phyloP scores from a whole-genome alignment of 2,888 invertebrate genomes.

The Drosophila gaucha region DNA sequence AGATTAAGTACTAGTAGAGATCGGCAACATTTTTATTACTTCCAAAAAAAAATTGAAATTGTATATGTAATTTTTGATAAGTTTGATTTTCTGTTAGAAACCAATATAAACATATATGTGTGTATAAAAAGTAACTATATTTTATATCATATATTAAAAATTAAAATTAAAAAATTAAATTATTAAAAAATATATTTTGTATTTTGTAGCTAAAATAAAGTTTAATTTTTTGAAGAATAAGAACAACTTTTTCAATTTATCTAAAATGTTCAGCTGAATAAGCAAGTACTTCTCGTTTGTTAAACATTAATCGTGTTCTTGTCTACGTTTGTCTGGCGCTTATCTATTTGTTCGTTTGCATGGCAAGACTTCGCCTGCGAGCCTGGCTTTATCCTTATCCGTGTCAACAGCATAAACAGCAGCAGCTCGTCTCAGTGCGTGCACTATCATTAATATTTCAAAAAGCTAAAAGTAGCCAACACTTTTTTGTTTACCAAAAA shows the following conservation, averaged over 20 bases:
- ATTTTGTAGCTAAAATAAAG: not conserved
- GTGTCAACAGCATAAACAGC: constrained; percentile 10
- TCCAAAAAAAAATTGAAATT: too few species aligned
- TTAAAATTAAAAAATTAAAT: too few species aligned
- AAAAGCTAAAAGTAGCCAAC: constrained; percentile 57
- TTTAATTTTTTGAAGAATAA: not conserved
- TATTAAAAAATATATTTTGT: not conserved
- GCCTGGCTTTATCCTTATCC: constrained; percentile 14
- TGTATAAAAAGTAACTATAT: too few species aligned
- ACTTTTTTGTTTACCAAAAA: constrained; percentile 44
- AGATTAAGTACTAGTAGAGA: too few species aligned
- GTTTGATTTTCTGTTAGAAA: too few species aligned
- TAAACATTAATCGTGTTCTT: constrained; percentile 63
- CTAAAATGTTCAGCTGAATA: constrained; percentile 8
- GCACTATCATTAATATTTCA: constrained; percentile 70
- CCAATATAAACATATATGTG: too few species aligned
- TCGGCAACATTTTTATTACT: too few species aligned
- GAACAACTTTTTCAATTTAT: constrained; percentile 18
- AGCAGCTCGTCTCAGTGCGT: constrained; percentile 35
- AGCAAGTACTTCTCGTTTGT: not conserved
- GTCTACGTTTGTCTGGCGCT: constrained; percentile 50
- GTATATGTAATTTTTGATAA: too few species aligned
- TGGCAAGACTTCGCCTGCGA: too few species aligned
- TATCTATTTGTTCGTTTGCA: constrained; percentile 44
- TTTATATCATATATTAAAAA: too few species aligned